Percentiles rank a stretch among this genome's conserved stretches.
These are phyloP conservation scores for Artibeus jamaicensis DNA, from an alignment of 2,797 vertebrate genomes.

Conservation along the genomic window DNA sequence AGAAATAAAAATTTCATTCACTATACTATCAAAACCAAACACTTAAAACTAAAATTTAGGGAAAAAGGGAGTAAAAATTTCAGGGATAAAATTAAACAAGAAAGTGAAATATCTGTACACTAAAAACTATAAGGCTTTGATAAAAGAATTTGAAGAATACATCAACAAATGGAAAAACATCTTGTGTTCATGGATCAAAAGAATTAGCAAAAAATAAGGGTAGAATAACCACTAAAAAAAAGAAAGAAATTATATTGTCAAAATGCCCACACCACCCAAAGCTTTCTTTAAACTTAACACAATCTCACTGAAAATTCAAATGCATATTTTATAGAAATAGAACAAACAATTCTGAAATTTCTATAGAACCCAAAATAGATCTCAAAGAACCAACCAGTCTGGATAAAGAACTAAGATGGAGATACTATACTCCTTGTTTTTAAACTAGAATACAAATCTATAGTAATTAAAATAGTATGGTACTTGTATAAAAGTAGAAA, in stretches of 20 bases:
- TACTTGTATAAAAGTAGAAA: not conserved
- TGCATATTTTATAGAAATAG: not conserved
- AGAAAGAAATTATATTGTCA: not conserved
- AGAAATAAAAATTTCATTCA: not conserved
- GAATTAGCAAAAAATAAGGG: not conserved
- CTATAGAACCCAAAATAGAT: not conserved
- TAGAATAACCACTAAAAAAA: not conserved
- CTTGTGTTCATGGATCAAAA: not conserved
- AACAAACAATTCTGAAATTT: not conserved
- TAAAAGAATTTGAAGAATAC: not conserved
- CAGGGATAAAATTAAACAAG: not conserved
- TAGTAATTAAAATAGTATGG: not conserved
- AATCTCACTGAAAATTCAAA: not conserved
- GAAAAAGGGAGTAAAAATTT: not conserved
- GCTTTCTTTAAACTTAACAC: not conserved
- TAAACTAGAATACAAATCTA: not conserved
- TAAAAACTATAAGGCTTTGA: not conserved
- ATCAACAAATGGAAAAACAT: not conserved
- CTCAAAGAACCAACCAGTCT: not conserved
- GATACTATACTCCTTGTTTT: not conserved
- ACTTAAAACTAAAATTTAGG: not conserved
- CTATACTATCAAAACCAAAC: not conserved
- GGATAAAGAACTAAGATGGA: not conserved
- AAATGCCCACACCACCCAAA: not conserved
- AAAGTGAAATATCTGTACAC: not conserved